Conservation (phyloP, 2,888 invertebrate species). For the Linnaemya tessellans region DNA sequence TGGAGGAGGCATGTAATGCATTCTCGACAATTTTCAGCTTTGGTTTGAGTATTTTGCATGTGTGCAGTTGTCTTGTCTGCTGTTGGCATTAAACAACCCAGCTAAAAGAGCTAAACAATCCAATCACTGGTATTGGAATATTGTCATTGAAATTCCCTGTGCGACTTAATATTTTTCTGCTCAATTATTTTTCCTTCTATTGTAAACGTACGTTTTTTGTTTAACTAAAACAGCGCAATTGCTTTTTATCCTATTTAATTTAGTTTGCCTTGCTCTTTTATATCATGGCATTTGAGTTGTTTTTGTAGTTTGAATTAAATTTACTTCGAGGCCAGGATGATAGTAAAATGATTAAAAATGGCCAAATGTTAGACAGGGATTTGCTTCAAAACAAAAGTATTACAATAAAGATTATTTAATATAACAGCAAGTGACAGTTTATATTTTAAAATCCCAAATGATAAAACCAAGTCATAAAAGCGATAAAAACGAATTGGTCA, state of each 20-base stretch:
- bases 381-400: constrained; percentile 19
- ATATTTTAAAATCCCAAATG: not conserved
- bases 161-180: constrained; percentile 56
- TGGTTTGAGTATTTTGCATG: not conserved
- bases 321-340: constrained; percentile 1
- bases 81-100: constrained; percentile 5
- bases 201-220: constrained; percentile 9
- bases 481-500: not conserved
- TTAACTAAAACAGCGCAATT: not conserved
- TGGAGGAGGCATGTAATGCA: constrained; percentile 37
- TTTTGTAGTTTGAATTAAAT: constrained; percentile 49
- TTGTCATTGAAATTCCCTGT: constrained; percentile 67
- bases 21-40: not conserved
- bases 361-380: constrained; percentile 1
- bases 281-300: constrained; percentile 56
- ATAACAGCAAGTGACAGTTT: not conserved
- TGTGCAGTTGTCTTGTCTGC: not conserved
- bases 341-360: not conserved
- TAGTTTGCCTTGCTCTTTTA: constrained; percentile 22
- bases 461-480: not conserved
- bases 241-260: constrained; percentile 27
- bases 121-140: constrained; percentile 61
- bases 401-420: not conserved
- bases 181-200: constrained; percentile 56
- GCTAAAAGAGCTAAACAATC: constrained; percentile 53